phyloP scores from a whole-genome alignment of 2,888 invertebrate species.

The Erebia palarica region DNA sequence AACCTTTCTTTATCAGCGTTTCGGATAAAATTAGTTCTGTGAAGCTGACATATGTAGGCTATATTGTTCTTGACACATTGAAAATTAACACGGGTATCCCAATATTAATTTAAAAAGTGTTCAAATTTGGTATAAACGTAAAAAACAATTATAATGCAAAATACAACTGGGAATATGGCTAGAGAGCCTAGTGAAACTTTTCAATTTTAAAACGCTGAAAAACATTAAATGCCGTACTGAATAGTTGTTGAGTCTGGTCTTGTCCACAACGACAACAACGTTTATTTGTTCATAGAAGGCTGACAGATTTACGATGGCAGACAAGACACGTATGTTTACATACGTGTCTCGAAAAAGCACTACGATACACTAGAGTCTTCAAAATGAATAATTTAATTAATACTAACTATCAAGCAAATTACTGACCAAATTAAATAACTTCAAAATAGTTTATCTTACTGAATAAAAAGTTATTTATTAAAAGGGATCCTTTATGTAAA shows the following conservation, averaged over 20 bases:
- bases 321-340: no score
- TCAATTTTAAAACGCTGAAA: background rate
- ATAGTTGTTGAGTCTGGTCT: no score
- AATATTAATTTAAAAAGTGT: background rate
- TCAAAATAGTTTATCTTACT: conserved; percentile 29
- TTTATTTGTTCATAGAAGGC: background rate
- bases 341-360: no score
- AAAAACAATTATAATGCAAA: background rate
- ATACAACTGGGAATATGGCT: background rate
- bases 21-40: background rate
- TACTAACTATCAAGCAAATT: conserved; percentile 33
- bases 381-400: no score
- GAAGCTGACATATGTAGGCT: background rate
- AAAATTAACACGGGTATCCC: background rate
- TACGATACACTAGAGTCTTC: no score
- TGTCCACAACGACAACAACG: background rate
- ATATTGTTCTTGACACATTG: background rate
- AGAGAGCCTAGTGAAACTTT: background rate
- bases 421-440: conserved; percentile 31
- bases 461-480: conserved; percentile 29
- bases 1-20: background rate
- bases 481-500: conserved; percentile 28
- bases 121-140: no score
- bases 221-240: no score
- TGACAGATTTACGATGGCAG: no score